These are phyloP conservation scores for Myrmecophaga tridactyla DNA, from an alignment of 2,113 vertebrate species.

Conservation along the genomic window DNA sequence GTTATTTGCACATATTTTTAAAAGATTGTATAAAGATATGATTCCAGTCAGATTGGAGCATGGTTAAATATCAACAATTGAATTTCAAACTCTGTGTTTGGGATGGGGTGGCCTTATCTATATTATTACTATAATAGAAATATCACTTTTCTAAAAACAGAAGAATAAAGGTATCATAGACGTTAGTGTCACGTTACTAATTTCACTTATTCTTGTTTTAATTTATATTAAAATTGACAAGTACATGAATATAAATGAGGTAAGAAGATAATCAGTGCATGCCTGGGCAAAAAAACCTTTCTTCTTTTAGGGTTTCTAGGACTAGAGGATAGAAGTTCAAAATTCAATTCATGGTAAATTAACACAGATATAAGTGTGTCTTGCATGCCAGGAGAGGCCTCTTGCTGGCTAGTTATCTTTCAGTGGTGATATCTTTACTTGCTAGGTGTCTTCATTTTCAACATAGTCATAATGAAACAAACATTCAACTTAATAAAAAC, in stretches of 20 bases:
- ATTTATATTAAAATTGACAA: background rate
- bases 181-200: too few relatives aligned
- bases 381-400: background rate
- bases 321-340: background rate
- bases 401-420: background rate
- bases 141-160: background rate
- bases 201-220: background rate
- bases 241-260: background rate
- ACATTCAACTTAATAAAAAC: background rate
- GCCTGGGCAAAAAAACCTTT: too few relatives aligned
- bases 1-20: background rate
- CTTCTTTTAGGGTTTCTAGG: background rate
- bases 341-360: background rate
- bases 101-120: background rate
- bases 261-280: background rate
- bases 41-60: background rate
- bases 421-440: background rate
- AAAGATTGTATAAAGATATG: background rate
- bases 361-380: background rate
- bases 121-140: background rate
- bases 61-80: background rate
- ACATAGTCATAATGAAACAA: background rate
- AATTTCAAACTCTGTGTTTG: background rate
- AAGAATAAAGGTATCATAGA: background rate
- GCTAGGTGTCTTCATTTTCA: background rate